Evolutionary conservation across 2,797 vertebrate species (phyloP).

Genomic region (Mycteria americana): DNA sequence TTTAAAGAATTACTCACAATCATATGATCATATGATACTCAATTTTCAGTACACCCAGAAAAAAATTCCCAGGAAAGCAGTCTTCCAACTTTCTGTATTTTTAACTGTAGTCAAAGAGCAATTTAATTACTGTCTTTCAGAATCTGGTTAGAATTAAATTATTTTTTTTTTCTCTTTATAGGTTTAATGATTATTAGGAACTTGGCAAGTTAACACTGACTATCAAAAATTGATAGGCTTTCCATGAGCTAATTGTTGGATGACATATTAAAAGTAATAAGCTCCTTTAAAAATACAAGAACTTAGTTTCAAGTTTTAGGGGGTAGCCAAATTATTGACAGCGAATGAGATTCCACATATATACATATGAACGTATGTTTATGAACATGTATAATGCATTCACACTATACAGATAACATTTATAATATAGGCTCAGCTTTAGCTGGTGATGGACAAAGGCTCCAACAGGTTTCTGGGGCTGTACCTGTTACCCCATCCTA

Average conservation of each 20-base stretch:
- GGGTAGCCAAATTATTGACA: neutral
- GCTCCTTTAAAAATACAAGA: neutral
- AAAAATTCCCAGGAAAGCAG: neutral
- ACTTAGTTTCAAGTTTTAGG: neutral
- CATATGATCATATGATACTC: neutral
- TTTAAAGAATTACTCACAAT: conserved; percentile 42
- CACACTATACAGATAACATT: neutral
- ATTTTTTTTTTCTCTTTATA: neutral
- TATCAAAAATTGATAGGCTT: neutral
- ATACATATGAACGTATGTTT: neutral
- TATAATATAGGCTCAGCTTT: neutral
- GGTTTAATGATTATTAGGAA: neutral
- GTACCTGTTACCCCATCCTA: neutral
- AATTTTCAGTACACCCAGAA: neutral
- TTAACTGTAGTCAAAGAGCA: neutral
- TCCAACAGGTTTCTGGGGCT: neutral
- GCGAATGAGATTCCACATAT: neutral
- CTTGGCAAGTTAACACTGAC: neutral
- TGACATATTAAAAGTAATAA: neutral
- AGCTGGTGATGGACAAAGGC: neutral
- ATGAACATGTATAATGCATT: neutral
- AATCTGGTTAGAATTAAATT: neutral
- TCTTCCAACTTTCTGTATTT: neutral
- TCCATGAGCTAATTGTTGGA: neutral
- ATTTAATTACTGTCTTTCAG: neutral